Conservation (phyloP, 2,797 vertebrate species). For the Sebastes steindachneri region DNA sequence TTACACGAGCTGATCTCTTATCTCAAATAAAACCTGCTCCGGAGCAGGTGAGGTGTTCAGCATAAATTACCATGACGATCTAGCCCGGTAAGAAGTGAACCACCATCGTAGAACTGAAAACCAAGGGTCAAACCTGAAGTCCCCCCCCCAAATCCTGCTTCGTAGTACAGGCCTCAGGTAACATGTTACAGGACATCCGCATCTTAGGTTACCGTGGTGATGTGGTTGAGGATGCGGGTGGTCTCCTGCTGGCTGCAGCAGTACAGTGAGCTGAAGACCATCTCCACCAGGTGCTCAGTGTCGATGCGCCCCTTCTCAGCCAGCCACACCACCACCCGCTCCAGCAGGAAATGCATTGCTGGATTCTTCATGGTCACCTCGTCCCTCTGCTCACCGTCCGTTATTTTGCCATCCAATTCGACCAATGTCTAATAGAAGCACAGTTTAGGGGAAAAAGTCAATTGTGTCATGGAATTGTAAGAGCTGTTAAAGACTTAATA, state of each 20-base stretch:
- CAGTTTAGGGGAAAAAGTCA: background rate
- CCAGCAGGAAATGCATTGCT: conserved; percentile 88
- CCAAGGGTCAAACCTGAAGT: too few relatives aligned
- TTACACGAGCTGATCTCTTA: too few relatives aligned
- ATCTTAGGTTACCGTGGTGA: conserved; percentile 77
- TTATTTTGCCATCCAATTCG: conserved; percentile 60
- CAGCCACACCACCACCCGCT: conserved; percentile 89
- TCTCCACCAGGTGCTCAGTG: conserved; percentile 89
- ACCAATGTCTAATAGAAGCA: conserved; percentile 79
- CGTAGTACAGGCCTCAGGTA: too few relatives aligned
- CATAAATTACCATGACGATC: background rate
- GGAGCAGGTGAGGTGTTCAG: background rate
- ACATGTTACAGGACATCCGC: background rate
- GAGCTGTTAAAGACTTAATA: background rate
- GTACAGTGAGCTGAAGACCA: conserved; percentile 91
- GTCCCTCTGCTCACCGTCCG: conserved; percentile 5
- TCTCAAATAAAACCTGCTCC: too few relatives aligned
- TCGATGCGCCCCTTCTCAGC: conserved; percentile 84
- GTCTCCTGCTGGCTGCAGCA: conserved; percentile 89
- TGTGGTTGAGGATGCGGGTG: conserved; percentile 88
- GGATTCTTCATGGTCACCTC: conserved; percentile 77
- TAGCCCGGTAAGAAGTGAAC: too few relatives aligned
- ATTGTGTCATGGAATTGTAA: background rate
- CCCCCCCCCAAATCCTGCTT: too few relatives aligned
- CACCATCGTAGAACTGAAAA: too few relatives aligned